A percentile compares a stretch with the other conserved stretches of the same genome.
Evolutionary conservation across 2,113 vertebrate species (phyloP).

Genomic region (Brachirus orientalis): DNA sequence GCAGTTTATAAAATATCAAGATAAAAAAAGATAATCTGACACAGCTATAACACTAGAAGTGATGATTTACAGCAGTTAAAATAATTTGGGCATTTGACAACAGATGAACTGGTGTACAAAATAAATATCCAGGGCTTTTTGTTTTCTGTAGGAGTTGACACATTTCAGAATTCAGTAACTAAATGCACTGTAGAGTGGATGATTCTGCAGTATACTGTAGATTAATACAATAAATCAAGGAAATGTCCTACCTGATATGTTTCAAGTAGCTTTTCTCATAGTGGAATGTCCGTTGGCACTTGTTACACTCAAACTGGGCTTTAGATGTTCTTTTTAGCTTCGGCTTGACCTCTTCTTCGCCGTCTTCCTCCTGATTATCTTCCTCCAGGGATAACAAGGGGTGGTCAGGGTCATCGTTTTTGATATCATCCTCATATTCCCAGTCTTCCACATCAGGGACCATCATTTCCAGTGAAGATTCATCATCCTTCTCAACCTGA

Average conservation of each 20-base stretch:
- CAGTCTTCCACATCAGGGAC: conserved; percentile 22
- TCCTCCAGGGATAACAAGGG: conserved; percentile 35
- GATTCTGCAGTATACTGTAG: too few species aligned
- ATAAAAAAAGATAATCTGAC: too few species aligned
- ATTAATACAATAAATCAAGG: too few species aligned
- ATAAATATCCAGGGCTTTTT: too few species aligned
- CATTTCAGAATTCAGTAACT: too few species aligned
- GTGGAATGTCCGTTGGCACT: conserved; percentile 80
- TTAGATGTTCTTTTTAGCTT: conserved; percentile 68
- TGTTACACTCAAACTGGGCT: conserved; percentile 85
- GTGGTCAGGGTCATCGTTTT: conserved; percentile 59
- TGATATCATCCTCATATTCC: conserved; percentile 52
- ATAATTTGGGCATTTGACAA: too few species aligned
- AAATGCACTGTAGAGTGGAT: too few species aligned
- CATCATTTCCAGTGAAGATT: accelerated
- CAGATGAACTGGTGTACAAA: too few species aligned
- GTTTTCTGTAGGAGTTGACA: too few species aligned
- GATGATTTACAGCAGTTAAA: too few species aligned
- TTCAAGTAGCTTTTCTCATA: conserved; percentile 84
- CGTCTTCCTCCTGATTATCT: conserved; percentile 21
- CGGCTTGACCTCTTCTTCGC: conserved; percentile 46
- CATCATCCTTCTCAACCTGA: not conserved
- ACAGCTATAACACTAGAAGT: too few species aligned
- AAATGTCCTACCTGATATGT: conserved; percentile 72
- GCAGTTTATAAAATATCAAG: not conserved